A percentile compares a stretch with the other conserved stretches of the same genome.
phyloP scores from a whole-genome alignment of 2,888 invertebrate genomes.

The Synergus gifuensis region DNA sequence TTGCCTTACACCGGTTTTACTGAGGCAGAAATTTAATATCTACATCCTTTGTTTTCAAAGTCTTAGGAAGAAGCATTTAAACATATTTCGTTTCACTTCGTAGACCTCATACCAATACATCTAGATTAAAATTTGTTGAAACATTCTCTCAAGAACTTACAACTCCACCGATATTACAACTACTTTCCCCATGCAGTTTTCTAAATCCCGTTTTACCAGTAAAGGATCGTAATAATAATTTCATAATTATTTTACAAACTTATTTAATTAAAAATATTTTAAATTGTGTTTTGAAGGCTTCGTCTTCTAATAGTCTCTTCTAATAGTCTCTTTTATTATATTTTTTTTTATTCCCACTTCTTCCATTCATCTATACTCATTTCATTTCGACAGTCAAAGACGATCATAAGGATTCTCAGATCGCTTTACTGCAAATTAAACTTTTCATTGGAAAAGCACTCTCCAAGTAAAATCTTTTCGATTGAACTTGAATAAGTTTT shows the following conservation, averaged over 20 bases:
- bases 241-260: too few species aligned
- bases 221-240: too few species aligned
- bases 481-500: conserved; percentile 11
- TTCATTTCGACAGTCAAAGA: too few species aligned
- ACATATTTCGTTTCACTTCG: too few species aligned
- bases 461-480: background rate
- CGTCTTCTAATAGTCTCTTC: too few species aligned
- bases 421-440: background rate
- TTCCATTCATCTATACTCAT: too few species aligned
- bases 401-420: background rate
- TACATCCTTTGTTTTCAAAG: conserved; percentile 1
- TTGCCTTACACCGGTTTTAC: background rate
- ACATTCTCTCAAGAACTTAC: background rate
- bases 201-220: background rate
- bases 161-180: background rate
- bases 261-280: too few species aligned
- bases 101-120: too few species aligned
- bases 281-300: too few species aligned
- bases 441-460: background rate
- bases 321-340: too few species aligned
- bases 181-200: background rate
- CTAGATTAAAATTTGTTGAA: background rate
- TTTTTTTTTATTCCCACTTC: too few species aligned
- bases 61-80: background rate
- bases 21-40: conserved; percentile 16